phyloP scores from a whole-genome alignment of 2,113 vertebrate species.

The Chiloscyllium plagiosum region DNA sequence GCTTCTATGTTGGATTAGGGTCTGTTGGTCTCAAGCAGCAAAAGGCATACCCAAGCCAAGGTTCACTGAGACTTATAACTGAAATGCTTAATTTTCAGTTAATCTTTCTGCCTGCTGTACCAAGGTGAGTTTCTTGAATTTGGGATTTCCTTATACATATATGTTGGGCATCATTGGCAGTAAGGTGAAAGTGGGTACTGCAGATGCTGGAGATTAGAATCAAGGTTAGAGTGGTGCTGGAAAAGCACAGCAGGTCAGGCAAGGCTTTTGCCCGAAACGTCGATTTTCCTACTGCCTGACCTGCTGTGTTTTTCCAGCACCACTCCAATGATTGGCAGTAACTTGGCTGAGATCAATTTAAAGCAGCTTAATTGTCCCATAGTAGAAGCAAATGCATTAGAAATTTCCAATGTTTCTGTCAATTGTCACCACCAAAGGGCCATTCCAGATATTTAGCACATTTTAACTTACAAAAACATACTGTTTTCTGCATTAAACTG shows the following conservation, averaged over 20 bases:
- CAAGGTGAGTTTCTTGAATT: neutral
- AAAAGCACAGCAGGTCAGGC: too few species aligned
- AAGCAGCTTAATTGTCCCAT: neutral
- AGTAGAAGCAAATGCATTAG: neutral
- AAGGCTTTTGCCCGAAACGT: too few species aligned
- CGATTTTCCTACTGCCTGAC: too few species aligned
- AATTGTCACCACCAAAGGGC: neutral
- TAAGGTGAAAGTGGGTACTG: neutral
- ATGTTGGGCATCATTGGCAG: neutral
- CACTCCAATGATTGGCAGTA: neutral
- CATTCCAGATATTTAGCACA: neutral
- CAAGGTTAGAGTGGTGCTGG: too few species aligned
- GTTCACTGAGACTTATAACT: neutral
- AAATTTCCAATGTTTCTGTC: neutral
- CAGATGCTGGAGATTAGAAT: too few species aligned
- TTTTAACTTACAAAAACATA: neutral
- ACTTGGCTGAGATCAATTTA: neutral
- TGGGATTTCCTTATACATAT: neutral
- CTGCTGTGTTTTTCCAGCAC: too few species aligned
- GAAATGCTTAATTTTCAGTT: neutral
- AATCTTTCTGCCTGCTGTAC: neutral
- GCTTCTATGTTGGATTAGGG: neutral
- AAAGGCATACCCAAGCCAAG: neutral
- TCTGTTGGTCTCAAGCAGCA: neutral
- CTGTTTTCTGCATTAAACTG: neutral